Conservation (phyloP, 1,140 invertebrate species). For the Stegodyphus mimosarum region DNA sequence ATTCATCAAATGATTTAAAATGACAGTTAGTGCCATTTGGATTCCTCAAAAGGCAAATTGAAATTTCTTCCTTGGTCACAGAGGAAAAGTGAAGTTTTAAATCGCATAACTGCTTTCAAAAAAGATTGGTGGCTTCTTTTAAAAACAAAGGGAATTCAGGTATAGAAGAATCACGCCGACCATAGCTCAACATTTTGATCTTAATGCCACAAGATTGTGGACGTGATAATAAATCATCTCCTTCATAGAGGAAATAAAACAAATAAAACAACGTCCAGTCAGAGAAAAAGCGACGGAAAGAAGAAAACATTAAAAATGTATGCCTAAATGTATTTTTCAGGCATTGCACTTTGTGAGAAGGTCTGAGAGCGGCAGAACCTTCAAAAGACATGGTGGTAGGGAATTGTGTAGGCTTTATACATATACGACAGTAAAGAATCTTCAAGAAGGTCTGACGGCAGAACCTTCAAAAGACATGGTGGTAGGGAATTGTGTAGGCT, state of each 20-base stretch:
- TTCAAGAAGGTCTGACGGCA: no score
- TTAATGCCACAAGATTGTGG: slow-evolving; percentile 20
- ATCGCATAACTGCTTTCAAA: no score
- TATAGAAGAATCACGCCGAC: slow-evolving; percentile 9
- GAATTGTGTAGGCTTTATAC: neutral
- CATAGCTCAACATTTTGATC: slow-evolving; percentile 15
- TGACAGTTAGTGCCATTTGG: no score
- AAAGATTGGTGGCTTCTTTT: no score
- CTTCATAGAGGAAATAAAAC: neutral
- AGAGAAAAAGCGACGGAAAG: neutral
- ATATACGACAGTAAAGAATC: slow-evolving; percentile 1
- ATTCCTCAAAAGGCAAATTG: no score
- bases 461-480: neutral
- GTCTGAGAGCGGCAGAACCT: neutral
- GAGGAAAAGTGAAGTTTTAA: no score
- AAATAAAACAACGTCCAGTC: neutral
- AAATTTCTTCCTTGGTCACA: no score
- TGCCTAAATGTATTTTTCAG: slow-evolving; percentile 35
- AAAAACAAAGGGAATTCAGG: no score
- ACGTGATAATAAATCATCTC: slow-evolving; percentile 9
- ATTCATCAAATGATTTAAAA: no score
- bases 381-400: neutral
- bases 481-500: neutral
- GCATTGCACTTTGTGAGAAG: slow-evolving; percentile 21
- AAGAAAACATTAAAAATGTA: slow-evolving; percentile 30